Base-by-base conservation (phyloP, 2,888 invertebrate species). In the Ephialtes manifestator region DNA sequence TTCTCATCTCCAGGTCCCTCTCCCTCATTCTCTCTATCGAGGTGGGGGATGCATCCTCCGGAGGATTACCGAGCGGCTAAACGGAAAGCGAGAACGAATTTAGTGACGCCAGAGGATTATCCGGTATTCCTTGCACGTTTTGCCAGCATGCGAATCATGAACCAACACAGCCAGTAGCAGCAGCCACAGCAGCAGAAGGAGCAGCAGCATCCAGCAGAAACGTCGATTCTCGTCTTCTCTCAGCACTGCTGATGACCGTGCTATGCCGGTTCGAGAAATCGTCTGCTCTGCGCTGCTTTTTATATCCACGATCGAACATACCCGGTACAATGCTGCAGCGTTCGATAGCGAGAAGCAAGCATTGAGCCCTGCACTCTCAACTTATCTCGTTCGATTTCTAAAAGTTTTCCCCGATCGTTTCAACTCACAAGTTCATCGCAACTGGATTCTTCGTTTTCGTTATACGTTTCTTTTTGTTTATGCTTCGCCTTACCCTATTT, bases 121-220 rank as follows among this genome's bases (percentile, higher is more conserved):
- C 53, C 70, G 70, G 67, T 75, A 85, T 85, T 85, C 84, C 55
- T 31, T 39, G 74, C 82, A 85, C 84, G 84, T 85, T 85, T 84
- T 63, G 55, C 65, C 60, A 53, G 46, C 70, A 46, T 53, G 53
- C 63, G 67, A 85, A 82, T 67, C 77, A 58, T 55, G 63, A 68
- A 55, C 51, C 72, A 83, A 39, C 60, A 53, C 55, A 43, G 53
- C 51, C 28, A 53, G 67, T 13, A 43, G 55, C 53, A 55, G 63
- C 43, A 51, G 18, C 63, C 51, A 35, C 55, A 43, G 43, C n/a
- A 43, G 28, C 43, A 67, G 51, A 43, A 43, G 43, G 10, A 43
- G 28, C 43, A 67, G 39, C 74, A 74, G 65, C 67, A 68, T 68
- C 72, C n/a, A 46, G 13, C 31, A 60, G 74, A 55, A 70, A 70